A percentile compares a stretch with the other conserved stretches of the same genome.
Evolutionary conservation across 2,113 vertebrate species (phyloP).

Genomic region (Bagarius yarrelli): DNA sequence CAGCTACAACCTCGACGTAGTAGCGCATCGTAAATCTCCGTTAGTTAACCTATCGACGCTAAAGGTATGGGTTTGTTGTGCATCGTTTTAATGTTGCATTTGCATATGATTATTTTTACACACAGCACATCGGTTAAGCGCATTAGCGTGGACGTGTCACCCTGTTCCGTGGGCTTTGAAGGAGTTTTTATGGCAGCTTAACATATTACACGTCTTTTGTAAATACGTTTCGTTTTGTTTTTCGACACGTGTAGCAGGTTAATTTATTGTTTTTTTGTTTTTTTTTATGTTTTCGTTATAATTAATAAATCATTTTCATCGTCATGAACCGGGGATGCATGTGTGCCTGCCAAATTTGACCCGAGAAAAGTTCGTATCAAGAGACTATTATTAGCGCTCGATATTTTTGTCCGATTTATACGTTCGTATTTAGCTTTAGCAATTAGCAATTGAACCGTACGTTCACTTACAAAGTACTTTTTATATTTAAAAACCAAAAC

Average conservation of each 20-base stretch:
- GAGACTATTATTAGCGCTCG: slow-evolving; percentile 60
- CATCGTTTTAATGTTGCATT: neutral
- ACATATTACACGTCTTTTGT: slow-evolving; percentile 62
- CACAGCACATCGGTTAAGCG: neutral
- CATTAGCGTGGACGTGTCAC: neutral
- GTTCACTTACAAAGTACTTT: neutral
- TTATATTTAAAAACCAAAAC: neutral
- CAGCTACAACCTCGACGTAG: neutral
- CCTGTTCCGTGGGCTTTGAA: slow-evolving; percentile 37
- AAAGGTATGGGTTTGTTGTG: neutral
- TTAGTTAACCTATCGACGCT: neutral
- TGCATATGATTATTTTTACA: neutral
- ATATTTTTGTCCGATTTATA: slow-evolving; percentile 39
- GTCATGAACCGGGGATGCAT: slow-evolving; percentile 61
- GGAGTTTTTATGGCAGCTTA: slow-evolving; percentile 70
- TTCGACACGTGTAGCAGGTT: slow-evolving; percentile 60
- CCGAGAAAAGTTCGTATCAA: slow-evolving; percentile 44
- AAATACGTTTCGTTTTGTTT: slow-evolving; percentile 73
- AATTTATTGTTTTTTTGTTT: slow-evolving; percentile 69
- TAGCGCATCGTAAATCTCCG: neutral
- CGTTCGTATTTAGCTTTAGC: slow-evolving; percentile 14
- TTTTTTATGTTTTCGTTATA: slow-evolving; percentile 57
- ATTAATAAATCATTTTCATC: slow-evolving; percentile 42
- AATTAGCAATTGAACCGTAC: neutral
- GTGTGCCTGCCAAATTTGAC: slow-evolving; percentile 56